Evolutionary conservation across 2,797 vertebrate genomes (phyloP).

Genomic region (Cuculus canorus): DNA sequence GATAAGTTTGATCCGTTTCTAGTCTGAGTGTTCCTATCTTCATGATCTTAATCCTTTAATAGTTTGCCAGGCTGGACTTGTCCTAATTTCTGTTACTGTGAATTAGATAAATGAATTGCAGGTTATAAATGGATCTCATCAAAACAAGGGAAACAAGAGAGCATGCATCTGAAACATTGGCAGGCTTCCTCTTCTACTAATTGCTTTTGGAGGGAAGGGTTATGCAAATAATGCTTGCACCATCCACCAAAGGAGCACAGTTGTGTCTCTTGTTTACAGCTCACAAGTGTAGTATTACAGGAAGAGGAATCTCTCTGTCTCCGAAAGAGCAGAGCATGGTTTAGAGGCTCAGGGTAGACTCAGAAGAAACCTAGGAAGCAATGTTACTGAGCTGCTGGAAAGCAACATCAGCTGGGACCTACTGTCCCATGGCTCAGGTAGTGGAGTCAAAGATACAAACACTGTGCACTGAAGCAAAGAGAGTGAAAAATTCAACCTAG

Average conservation of each 20-base stretch:
- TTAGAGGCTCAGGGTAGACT: neutral
- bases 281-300: neutral
- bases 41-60: neutral
- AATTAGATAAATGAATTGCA: constrained; percentile 53
- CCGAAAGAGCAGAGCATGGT: neutral
- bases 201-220: constrained; percentile 49
- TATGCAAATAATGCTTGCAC: constrained; percentile 20
- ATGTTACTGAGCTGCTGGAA: neutral
- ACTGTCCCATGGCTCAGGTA: neutral
- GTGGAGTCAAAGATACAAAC: neutral
- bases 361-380: neutral
- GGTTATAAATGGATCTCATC: constrained; percentile 57
- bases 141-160: constrained; percentile 53
- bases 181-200: constrained; percentile 53
- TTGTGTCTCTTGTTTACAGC: constrained; percentile 5
- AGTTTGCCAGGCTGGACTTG: constrained; percentile 34
- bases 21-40: neutral
- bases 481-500: neutral
- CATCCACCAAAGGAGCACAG: neutral
- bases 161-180: constrained; percentile 34
- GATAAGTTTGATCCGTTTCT: constrained; percentile 26
- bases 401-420: neutral
- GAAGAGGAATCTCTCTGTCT: neutral
- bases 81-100: constrained; percentile 52
- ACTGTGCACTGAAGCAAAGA: neutral